Evolutionary conservation across 2,797 vertebrate genomes (phyloP).

Genomic region (Podargus strigoides): DNA sequence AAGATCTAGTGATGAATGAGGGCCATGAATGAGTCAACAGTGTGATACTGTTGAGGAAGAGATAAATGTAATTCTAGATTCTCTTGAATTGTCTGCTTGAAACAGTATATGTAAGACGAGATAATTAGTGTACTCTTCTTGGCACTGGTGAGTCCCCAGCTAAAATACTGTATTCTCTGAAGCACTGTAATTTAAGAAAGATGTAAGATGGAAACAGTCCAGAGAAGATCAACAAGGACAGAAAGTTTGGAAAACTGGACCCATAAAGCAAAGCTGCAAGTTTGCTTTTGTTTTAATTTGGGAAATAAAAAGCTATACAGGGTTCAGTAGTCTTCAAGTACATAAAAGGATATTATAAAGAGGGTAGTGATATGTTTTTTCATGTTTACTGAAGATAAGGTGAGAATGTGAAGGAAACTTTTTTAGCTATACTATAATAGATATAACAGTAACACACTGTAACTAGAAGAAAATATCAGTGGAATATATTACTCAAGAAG

Average conservation of each 20-base stretch:
- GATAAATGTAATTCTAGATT: background rate
- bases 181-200: background rate
- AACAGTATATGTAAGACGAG: background rate
- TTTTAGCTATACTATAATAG: background rate
- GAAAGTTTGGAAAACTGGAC: background rate
- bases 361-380: background rate
- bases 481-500: background rate
- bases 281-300: background rate
- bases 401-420: background rate
- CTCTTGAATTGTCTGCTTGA: background rate
- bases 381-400: background rate
- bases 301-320: background rate
- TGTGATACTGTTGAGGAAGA: background rate
- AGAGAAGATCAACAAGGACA: background rate
- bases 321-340: background rate
- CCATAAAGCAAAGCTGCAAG: background rate
- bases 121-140: background rate
- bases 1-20: constrained; percentile 2
- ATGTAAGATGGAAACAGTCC: background rate
- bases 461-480: background rate
- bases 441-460: background rate
- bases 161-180: background rate
- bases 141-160: background rate
- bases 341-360: background rate
- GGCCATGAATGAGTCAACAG: background rate